phyloP scores from a whole-genome alignment of 2,888 invertebrate genomes.

The Luffia ferchaultella region DNA sequence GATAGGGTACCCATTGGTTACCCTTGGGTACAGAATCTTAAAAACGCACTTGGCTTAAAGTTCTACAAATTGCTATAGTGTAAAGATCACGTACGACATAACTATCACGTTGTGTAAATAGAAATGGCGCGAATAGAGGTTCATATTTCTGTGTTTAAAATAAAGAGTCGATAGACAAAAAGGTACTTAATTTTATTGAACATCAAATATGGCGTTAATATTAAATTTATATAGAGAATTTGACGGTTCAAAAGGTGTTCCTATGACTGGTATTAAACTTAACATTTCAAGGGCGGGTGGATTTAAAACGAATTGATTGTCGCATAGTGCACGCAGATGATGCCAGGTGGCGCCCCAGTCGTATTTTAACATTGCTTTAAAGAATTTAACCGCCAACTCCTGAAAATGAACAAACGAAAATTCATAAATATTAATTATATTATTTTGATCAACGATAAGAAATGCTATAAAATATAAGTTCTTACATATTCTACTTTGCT shows the following conservation, averaged over 20 bases:
- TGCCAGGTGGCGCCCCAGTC: slow-evolving; percentile 47
- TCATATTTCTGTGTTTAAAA: too few relatives aligned
- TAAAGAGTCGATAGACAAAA: not conserved
- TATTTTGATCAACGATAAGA: too few relatives aligned
- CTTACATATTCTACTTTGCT: too few relatives aligned
- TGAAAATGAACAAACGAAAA: slow-evolving; percentile 22
- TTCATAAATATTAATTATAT: not conserved
- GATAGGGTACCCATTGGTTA: too few relatives aligned
- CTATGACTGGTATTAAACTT: slow-evolving; percentile 25
- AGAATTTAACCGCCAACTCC: slow-evolving; percentile 61
- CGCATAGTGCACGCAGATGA: slow-evolving; percentile 33
- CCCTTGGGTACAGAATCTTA: too few relatives aligned
- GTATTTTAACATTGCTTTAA: slow-evolving; percentile 48
- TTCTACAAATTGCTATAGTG: too few relatives aligned
- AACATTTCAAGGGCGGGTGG: slow-evolving; percentile 22
- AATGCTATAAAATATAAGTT: too few relatives aligned
- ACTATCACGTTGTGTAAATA: too few relatives aligned
- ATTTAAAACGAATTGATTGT: slow-evolving; percentile 22
- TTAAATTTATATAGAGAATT: slow-evolving; percentile 29
- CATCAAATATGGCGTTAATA: slow-evolving; percentile 34
- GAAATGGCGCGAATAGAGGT: too few relatives aligned
- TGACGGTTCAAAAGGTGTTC: slow-evolving; percentile 31
- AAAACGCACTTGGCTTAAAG: too few relatives aligned
- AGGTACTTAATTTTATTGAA: slow-evolving; percentile 12
- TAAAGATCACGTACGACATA: too few relatives aligned